Percentiles rank a stretch among this genome's conserved stretches.
Conservation (phyloP, 1,140 invertebrate species). For the Bombus affinis region DNA sequence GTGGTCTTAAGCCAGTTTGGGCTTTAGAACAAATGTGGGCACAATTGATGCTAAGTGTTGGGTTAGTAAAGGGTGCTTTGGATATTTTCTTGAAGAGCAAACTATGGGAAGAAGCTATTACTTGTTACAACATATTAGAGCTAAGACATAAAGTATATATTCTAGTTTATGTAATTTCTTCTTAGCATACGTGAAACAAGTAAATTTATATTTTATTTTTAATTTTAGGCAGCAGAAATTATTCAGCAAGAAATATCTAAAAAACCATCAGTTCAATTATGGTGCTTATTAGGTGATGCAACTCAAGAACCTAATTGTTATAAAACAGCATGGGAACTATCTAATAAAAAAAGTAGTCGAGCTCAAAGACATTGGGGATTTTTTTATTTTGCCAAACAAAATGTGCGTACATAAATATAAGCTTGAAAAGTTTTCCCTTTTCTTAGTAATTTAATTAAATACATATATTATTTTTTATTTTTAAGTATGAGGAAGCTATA, state of each 20-base stretch:
- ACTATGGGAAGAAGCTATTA: constrained; percentile 96
- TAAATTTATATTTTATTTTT: constrained; percentile 20
- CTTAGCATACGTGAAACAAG: neutral
- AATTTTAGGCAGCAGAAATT: constrained; percentile 91
- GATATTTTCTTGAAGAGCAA: constrained; percentile 91
- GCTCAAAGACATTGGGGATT: constrained; percentile 93
- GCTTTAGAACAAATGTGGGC: constrained; percentile 89
- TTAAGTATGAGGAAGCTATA: constrained; percentile 89
- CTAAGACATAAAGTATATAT: constrained; percentile 89
- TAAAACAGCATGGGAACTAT: constrained; percentile 95
- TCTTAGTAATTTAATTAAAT: constrained; percentile 30
- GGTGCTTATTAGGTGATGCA: constrained; percentile 94
- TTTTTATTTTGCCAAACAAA: constrained; percentile 89
- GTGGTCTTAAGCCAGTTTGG: constrained; percentile 88
- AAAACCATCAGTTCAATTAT: constrained; percentile 92
- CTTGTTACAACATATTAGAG: constrained; percentile 93
- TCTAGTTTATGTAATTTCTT: constrained; percentile 27
- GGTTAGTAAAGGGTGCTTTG: constrained; percentile 92
- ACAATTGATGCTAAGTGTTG: constrained; percentile 90
- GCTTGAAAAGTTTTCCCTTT: neutral
- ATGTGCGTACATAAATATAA: constrained; percentile 70
- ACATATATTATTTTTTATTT: constrained; percentile 46
- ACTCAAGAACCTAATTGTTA: constrained; percentile 88
- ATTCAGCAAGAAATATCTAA: constrained; percentile 91
- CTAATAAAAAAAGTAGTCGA: constrained; percentile 89